Conservation (phyloP, 2,888 invertebrate species). For the Caenorhabditis afra region DNA sequence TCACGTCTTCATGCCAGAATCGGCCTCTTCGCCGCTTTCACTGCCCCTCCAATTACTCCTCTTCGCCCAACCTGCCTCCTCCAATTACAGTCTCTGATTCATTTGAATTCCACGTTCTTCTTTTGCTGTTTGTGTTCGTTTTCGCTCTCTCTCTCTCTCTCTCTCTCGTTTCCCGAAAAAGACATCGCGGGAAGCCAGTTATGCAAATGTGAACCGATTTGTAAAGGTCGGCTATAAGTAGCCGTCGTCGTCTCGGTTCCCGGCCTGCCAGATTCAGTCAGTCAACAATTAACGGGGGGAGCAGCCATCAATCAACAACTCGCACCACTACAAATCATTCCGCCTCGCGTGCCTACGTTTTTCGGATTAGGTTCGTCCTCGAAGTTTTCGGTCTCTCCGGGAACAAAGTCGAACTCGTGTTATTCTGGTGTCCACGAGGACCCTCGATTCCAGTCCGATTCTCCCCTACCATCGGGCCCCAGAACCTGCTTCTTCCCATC, state of each 20-base stretch:
- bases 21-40: background rate
- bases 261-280: background rate
- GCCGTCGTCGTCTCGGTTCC: constrained; percentile 7
- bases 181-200: constrained; percentile 29
- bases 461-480: constrained; percentile 37
- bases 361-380: constrained; percentile 43
- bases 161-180: constrained; percentile 25
- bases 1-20: constrained; percentile 3
- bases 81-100: too few species aligned
- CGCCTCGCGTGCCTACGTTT: constrained; percentile 23
- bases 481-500: constrained; percentile 33
- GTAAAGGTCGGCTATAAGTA: constrained; percentile 23
- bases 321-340: constrained; percentile 29
- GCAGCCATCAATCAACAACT: constrained; percentile 39
- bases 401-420: background rate
- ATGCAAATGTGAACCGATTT: constrained; percentile 29
- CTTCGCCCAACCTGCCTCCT: background rate
- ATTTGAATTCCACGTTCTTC: constrained; percentile 2
- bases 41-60: constrained; percentile 9
- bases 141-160: too few species aligned
- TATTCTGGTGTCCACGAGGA: background rate
- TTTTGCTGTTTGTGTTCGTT: constrained; percentile 17
- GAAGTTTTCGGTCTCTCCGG: background rate
- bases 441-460: background rate
- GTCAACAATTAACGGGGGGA: constrained; percentile 23